These are phyloP conservation scores for Xylocampa areola DNA, from an alignment of 2,888 invertebrate genomes.

Conservation along the genomic window DNA sequence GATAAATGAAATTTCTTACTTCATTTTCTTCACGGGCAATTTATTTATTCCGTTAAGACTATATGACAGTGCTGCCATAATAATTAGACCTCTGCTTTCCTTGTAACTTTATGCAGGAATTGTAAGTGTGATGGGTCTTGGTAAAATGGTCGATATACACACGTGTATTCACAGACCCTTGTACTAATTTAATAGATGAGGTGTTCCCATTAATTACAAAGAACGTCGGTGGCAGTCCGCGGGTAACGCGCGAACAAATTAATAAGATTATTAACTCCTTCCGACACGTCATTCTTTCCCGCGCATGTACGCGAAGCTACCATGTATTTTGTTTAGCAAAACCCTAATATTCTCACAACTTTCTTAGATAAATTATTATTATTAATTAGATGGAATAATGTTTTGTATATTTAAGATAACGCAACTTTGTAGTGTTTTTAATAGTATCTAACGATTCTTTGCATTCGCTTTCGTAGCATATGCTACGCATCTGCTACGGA, in stretches of 20 bases:
- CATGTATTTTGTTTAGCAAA: constrained; percentile 31
- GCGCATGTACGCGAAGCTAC: constrained; percentile 45
- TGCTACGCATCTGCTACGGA: constrained; percentile 31
- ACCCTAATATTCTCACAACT: constrained; percentile 18
- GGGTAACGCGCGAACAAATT: constrained; percentile 84
- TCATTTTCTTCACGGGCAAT: constrained; percentile 86
- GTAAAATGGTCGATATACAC: constrained; percentile 72
- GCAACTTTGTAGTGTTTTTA: not conserved
- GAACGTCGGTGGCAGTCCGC: constrained; percentile 84
- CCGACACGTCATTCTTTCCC: constrained; percentile 86
- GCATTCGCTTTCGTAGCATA: constrained; percentile 13
- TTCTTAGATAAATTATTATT: too few relatives aligned
- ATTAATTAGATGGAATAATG: constrained; percentile 8
- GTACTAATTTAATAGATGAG: constrained; percentile 89
- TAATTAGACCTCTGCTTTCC: constrained; percentile 60
- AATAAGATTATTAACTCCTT: constrained; percentile 88
- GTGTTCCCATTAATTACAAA: constrained; percentile 89
- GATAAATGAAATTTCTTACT: constrained; percentile 87
- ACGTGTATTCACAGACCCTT: constrained; percentile 84
- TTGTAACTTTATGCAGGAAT: constrained; percentile 6
- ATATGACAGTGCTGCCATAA: constrained; percentile 70
- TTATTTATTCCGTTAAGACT: constrained; percentile 85
- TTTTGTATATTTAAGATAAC: not conserved
- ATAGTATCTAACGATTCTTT: constrained; percentile 1
- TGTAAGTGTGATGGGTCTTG: constrained; percentile 64